These are phyloP conservation scores for Aegithalos caudatus DNA, from an alignment of 2,113 vertebrate genomes.

Conservation along the genomic window DNA sequence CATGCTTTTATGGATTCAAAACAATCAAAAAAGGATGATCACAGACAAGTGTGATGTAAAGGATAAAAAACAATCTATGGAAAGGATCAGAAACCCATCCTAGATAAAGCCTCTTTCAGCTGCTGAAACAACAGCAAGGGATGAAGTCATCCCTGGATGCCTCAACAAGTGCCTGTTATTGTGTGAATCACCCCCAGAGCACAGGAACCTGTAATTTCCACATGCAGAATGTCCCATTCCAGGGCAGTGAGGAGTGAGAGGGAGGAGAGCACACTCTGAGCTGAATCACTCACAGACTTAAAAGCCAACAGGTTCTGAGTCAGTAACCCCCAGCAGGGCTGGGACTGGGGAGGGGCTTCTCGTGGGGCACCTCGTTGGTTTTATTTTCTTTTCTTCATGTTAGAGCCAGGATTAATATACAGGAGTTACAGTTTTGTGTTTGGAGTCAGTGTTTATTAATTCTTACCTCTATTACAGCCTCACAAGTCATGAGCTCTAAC, in stretches of 20 bases:
- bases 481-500: too few relatives aligned
- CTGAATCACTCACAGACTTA: not conserved
- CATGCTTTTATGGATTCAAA: not conserved
- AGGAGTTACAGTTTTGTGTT: too few relatives aligned
- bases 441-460: too few relatives aligned
- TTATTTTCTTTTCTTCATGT: too few relatives aligned
- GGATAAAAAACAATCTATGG: not conserved
- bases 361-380: not conserved
- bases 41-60: not conserved
- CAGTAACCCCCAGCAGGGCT: not conserved
- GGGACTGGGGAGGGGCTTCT: not conserved
- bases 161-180: constrained; percentile 17
- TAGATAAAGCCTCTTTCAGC: not conserved
- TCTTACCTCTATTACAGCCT: too few relatives aligned
- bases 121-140: constrained; percentile 4
- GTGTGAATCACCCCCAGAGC: constrained; percentile 34
- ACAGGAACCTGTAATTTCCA: constrained; percentile 29
- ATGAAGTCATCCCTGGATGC: constrained; percentile 39
- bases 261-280: not conserved
- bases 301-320: not conserved
- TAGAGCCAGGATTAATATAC: too few relatives aligned
- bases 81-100: not conserved
- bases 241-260: not conserved
- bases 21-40: not conserved
- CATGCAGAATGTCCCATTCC: not conserved